These are phyloP conservation scores for Mesocentrotus franciscanus DNA, from an alignment of 53 echinoderm and acorn worm genomes.

Conservation along the genomic window DNA sequence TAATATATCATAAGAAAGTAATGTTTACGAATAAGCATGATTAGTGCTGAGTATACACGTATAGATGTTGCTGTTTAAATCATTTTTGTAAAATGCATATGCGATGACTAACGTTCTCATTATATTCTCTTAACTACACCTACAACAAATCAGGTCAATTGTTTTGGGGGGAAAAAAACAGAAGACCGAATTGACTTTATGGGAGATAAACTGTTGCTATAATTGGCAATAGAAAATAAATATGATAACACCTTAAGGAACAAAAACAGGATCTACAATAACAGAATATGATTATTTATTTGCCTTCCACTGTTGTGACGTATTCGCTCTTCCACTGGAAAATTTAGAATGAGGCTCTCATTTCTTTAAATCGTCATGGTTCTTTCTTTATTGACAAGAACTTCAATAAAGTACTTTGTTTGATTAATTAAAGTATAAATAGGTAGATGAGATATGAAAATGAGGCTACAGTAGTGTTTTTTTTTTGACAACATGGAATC, in stretches of 20 bases:
- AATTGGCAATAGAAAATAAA: background rate
- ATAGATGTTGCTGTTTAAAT: background rate
- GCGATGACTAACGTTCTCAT: background rate
- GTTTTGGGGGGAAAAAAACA: too few relatives aligned
- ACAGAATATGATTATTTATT: background rate
- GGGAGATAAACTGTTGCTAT: background rate
- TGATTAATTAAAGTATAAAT: background rate
- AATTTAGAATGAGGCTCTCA: too few relatives aligned
- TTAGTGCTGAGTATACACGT: background rate
- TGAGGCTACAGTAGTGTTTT: background rate
- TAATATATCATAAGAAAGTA: too few relatives aligned
- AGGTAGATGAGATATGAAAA: background rate
- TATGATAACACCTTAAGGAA: background rate
- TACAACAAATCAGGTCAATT: background rate
- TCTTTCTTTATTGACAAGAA: background rate
- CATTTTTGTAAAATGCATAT: background rate
- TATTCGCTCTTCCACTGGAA: background rate
- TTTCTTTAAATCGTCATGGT: background rate
- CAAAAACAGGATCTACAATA: background rate
- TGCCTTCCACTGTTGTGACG: background rate
- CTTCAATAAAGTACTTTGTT: background rate
- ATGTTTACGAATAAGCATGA: background rate
- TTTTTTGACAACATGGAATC: background rate
- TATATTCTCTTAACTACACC: background rate
- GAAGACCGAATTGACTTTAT: background rate